Base-by-base conservation (phyloP, 2,888 invertebrate genomes). In the Cerceris ruficornis region DNA sequence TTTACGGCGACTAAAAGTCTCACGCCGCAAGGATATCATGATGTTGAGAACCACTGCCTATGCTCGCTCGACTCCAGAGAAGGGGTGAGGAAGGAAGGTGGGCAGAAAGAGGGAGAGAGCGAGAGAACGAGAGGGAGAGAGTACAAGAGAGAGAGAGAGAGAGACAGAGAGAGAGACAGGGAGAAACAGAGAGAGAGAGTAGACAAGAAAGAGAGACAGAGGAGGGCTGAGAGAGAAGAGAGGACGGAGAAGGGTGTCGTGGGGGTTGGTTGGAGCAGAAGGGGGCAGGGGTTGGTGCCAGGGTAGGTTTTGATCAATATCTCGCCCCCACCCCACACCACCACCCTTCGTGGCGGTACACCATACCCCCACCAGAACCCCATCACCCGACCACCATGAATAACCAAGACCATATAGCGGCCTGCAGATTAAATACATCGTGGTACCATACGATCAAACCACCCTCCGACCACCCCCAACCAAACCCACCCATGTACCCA, bases 261-360 rank as follows among this genome's bases (percentile, higher is more conserved):
- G 85, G 84, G 87, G 87, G 87, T 88, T 88, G 86, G 83, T 79
- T 73, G 85, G 82, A 64, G 82, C 72, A 77, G 82, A 80, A 82
- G 75, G 75, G 69, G 79, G 81, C 84, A 86, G 89, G 88, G 85
- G 90, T 89, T 89, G 91, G 90, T 91, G 91, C 91, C 91, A 91
- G 91, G 92, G 92, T 92, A 91, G 92, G 90, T 92, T 92, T 92
- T 92, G 92, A 92, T 92, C 92, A 92, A 92, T 91, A 92, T 92
- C 92, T 92, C 91, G 90, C 89, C 91, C 91, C 91, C 91, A 90
- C 89, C 88, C 89, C 88, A 83, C 85, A 86, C 84, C 89, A 87
- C 88, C 82, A 88, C 89, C 89, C 87, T 88, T 88, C 88, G 86
- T 85, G 86, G 87, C 87, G 87, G 90, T 88, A 90, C 89, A 90